These are phyloP conservation scores for Eupelmus urozonus DNA, from an alignment of 2,888 invertebrate genomes.

Conservation along the genomic window DNA sequence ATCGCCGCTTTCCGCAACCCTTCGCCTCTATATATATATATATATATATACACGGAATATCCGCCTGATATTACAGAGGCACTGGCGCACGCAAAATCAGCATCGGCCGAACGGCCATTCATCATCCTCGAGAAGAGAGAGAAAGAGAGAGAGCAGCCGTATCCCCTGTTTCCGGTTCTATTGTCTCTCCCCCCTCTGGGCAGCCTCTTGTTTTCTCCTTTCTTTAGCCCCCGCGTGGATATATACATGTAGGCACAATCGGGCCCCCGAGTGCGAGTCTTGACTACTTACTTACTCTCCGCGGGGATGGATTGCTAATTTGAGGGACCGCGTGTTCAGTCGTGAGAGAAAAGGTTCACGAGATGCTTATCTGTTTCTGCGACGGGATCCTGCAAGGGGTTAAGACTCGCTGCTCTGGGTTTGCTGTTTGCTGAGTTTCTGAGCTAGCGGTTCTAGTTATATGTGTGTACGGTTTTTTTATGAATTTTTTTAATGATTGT, in stretches of 20 bases:
- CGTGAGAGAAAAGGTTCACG: too few relatives aligned
- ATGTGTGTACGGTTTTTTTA: too few relatives aligned
- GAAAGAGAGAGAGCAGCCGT: constrained; percentile 4
- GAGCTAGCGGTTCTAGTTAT: too few relatives aligned
- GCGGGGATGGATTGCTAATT: neutral
- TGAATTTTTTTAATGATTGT: too few relatives aligned
- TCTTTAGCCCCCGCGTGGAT: neutral
- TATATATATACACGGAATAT: constrained; percentile 1
- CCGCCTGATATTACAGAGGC: constrained; percentile 29
- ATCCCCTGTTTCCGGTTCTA: constrained; percentile 65
- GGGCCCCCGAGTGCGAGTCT: too few relatives aligned
- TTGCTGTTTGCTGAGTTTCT: too few relatives aligned
- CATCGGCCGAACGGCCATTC: constrained; percentile 73
- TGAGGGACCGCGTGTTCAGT: too few relatives aligned
- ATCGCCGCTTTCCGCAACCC: constrained; percentile 65
- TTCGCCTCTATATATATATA: constrained; percentile 55
- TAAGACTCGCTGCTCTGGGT: too few relatives aligned
- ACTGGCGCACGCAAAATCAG: constrained; percentile 74
- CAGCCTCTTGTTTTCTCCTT: constrained; percentile 17
- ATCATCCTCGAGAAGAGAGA: constrained; percentile 69
- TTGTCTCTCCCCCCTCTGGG: constrained; percentile 43
- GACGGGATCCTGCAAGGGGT: too few relatives aligned
- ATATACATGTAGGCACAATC: too few relatives aligned
- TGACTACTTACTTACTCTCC: constrained; percentile 5
- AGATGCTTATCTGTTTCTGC: too few relatives aligned